Conservation (phyloP, 2,888 invertebrate genomes). For the Amblyteles armatorius region DNA sequence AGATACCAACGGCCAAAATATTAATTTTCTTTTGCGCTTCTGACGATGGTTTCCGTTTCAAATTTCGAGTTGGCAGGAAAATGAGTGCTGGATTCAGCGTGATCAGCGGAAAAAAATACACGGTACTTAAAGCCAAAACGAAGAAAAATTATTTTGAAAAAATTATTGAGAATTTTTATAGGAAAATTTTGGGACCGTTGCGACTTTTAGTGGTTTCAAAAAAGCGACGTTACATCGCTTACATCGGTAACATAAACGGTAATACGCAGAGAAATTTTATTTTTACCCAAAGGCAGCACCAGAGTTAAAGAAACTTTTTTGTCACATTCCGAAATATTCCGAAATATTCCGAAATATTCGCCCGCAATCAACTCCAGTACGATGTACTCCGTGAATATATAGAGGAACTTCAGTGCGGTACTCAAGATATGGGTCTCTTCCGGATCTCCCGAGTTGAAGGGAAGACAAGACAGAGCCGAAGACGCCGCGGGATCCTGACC, state of each 20-base stretch:
- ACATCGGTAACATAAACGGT: too few relatives aligned
- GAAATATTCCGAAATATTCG: neutral
- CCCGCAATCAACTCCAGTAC: neutral
- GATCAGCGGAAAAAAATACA: neutral
- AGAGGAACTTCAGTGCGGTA: neutral
- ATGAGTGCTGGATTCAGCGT: neutral
- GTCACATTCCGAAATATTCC: neutral
- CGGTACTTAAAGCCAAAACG: neutral
- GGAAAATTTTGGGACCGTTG: neutral
- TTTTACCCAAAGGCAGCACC: too few relatives aligned
- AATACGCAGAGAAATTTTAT: too few relatives aligned
- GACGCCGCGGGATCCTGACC: neutral
- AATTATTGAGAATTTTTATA: neutral
- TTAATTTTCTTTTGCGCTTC: neutral
- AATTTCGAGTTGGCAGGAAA: neutral
- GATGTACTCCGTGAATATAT: neutral
- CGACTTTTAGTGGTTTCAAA: neutral
- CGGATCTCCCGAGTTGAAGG: neutral
- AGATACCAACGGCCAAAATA: neutral
- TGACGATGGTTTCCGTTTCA: neutral
- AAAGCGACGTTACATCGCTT: too few relatives aligned
- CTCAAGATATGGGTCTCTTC: neutral
- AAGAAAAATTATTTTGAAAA: neutral
- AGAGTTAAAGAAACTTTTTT: too few relatives aligned
- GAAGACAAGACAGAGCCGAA: conserved; percentile 2